phyloP scores from a whole-genome alignment of 1,140 invertebrate species.

The Pinna nobilis region DNA sequence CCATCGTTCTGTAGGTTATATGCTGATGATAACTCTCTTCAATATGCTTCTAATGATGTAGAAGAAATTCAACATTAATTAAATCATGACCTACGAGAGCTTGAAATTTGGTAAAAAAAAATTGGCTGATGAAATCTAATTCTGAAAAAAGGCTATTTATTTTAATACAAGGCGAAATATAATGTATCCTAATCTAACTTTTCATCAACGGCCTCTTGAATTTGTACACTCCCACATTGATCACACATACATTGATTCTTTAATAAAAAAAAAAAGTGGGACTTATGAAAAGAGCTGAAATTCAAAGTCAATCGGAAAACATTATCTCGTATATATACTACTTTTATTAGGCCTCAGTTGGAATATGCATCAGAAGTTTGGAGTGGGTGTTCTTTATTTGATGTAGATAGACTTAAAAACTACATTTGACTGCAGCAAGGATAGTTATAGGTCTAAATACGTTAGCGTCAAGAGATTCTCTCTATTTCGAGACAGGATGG shows the following conservation, averaged over 20 bases:
- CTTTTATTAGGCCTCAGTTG: constrained; percentile 2
- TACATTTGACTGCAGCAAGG: background rate
- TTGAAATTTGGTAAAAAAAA: too few species aligned
- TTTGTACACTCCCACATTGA: too few species aligned
- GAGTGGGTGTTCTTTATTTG: background rate
- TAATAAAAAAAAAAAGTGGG: too few species aligned
- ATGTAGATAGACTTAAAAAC: background rate
- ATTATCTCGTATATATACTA: background rate
- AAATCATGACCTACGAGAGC: background rate
- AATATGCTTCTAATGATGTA: background rate
- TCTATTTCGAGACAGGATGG: background rate
- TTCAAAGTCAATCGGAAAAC: background rate
- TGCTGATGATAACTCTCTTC: background rate
- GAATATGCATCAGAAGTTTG: constrained; percentile 14
- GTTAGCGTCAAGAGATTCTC: background rate
- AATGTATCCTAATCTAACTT: too few species aligned
- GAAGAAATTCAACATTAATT: background rate
- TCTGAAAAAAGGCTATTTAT: too few species aligned
- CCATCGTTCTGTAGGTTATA: background rate
- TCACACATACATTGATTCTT: too few species aligned
- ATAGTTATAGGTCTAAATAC: background rate
- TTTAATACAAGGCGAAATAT: too few species aligned
- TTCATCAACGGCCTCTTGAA: too few species aligned
- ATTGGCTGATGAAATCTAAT: too few species aligned
- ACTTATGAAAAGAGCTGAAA: background rate